Evolutionary conservation across 2,888 invertebrate species (phyloP).

Genomic region (Hemistola chrysoprasaria): DNA sequence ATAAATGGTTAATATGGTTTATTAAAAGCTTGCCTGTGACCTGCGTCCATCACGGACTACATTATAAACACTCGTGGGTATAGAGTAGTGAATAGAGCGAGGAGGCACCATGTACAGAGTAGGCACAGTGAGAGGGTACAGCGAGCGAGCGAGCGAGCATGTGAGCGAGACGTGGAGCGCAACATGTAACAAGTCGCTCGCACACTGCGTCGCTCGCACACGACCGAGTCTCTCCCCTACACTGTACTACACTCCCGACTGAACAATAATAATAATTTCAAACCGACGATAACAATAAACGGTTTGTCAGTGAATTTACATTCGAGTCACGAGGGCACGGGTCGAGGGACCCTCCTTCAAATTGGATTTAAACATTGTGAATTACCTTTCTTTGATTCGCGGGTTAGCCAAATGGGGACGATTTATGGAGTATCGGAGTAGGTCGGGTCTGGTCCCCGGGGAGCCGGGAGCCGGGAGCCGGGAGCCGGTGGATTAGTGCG

Average conservation of each 20-base stretch:
- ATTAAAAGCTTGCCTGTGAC: too few species aligned
- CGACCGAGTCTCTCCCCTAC: constrained; percentile 19
- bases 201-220: constrained; percentile 17
- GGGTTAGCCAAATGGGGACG: constrained; percentile 76
- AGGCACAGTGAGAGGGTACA: too few species aligned
- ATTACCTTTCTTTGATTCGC: constrained; percentile 77
- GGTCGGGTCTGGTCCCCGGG: constrained; percentile 40
- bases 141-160: too few species aligned
- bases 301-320: constrained; percentile 46
- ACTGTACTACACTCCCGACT: constrained; percentile 2
- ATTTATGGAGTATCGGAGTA: constrained; percentile 57
- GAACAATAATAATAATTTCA: constrained; percentile 21
- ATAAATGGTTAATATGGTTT: too few species aligned
- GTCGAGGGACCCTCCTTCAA: constrained; percentile 47
- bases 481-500: constrained; percentile 24
- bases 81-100: too few species aligned
- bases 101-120: too few species aligned
- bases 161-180: constrained; percentile 7
- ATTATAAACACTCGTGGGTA: too few species aligned
- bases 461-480: too few species aligned
- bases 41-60: too few species aligned
- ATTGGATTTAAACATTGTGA: constrained; percentile 78
- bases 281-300: constrained; percentile 39
- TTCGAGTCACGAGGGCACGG: constrained; percentile 38
- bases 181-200: constrained; percentile 18